These are phyloP conservation scores for Caenorhabditis sinica DNA, from an alignment of 2,888 invertebrate species.

Conservation along the genomic window DNA sequence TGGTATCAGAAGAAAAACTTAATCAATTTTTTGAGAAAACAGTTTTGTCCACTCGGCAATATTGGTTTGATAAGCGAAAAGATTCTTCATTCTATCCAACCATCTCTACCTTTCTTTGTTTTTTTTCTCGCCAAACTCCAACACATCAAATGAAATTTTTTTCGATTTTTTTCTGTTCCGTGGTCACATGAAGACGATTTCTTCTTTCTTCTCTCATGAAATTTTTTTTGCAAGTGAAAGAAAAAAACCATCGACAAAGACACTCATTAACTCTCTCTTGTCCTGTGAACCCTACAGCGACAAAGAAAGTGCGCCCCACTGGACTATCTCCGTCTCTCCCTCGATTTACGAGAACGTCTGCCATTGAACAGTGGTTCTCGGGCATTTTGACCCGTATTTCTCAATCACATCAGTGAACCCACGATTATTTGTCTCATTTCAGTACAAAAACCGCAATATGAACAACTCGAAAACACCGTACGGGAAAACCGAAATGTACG, in stretches of 20 bases:
- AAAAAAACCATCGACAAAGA: neutral
- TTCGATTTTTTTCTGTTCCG: neutral
- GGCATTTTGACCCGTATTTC: constrained; percentile 2
- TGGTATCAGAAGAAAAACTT: neutral
- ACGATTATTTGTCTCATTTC: constrained; percentile 7
- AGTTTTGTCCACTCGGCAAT: neutral
- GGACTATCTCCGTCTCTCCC: neutral
- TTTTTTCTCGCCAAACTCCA: neutral
- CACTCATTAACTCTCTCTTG: neutral
- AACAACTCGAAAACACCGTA: constrained; percentile 33
- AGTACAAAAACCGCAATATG: constrained; percentile 49
- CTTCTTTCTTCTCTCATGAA: constrained; percentile 3
- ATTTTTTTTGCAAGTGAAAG: neutral
- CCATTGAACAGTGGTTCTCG: constrained; percentile 32
- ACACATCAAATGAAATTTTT: neutral
- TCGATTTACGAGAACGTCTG: constrained; percentile 1
- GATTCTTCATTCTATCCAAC: constrained; percentile 7
- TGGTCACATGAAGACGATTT: neutral
- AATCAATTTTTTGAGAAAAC: neutral
- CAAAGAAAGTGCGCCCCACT: constrained; percentile 45
- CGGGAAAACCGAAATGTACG: constrained; percentile 25
- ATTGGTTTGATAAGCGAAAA: constrained; percentile 24
- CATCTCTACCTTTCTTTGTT: neutral
- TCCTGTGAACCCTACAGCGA: neutral
- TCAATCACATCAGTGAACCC: neutral